Conservation (phyloP, 2,888 invertebrate genomes). For the Spilosoma lubricipeda region DNA sequence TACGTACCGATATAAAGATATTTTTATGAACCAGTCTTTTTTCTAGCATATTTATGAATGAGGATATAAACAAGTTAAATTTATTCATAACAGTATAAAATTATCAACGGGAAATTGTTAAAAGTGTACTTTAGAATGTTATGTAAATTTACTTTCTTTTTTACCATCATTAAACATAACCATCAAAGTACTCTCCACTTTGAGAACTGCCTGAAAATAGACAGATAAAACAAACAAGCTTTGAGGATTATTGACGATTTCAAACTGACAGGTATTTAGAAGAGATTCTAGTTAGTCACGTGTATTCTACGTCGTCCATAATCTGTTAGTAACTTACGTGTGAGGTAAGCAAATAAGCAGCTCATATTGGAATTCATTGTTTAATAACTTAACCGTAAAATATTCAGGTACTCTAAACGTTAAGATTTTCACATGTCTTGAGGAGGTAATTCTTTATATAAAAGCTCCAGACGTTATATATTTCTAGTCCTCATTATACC, state of each 20-base stretch:
- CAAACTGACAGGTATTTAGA: not conserved
- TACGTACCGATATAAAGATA: too few species aligned
- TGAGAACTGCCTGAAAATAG: constrained; percentile 2
- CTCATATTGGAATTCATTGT: not conserved
- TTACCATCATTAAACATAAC: not conserved
- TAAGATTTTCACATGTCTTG: not conserved
- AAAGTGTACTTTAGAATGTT: not conserved
- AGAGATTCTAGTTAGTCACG: not conserved
- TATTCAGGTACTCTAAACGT: not conserved
- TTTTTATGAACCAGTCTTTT: too few species aligned
- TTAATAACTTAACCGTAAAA: not conserved
- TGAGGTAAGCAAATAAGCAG: not conserved
- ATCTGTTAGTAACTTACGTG: not conserved
- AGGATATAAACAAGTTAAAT: not conserved
- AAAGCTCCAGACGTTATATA: not conserved
- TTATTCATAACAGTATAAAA: too few species aligned
- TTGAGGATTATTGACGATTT: constrained; percentile 1
- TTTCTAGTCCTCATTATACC: not conserved
- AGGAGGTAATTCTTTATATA: not conserved
- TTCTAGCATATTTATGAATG: not conserved
- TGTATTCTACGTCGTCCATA: not conserved
- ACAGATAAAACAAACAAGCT: not conserved
- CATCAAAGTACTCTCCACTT: not conserved
- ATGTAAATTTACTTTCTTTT: not conserved
- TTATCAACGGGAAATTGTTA: not conserved